These are phyloP conservation scores for Brachionus manjavacas DNA, from an alignment of 1,140 invertebrate genomes.

Conservation along the genomic window DNA sequence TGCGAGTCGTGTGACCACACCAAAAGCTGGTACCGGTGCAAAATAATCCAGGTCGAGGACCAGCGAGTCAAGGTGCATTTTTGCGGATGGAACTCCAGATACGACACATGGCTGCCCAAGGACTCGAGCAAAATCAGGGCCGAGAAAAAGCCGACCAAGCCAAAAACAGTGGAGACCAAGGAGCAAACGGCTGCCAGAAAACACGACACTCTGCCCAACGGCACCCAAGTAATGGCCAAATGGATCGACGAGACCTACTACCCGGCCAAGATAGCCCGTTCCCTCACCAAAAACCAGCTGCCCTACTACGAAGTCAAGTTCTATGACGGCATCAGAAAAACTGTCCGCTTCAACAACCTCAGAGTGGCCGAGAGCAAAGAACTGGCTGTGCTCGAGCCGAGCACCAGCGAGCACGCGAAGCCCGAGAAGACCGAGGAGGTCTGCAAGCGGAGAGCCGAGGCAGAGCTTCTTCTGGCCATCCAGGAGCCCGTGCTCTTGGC, in stretches of 20 bases:
- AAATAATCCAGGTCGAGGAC: conserved; percentile 72
- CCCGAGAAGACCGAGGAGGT: background rate
- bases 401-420: background rate
- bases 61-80: conserved; percentile 77
- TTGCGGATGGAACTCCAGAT: conserved; percentile 80
- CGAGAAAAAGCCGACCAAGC: background rate
- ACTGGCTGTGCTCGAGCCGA: background rate
- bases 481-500: background rate
- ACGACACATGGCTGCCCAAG: conserved; percentile 74
- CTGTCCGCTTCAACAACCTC: background rate
- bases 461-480: background rate
- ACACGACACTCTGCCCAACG: background rate
- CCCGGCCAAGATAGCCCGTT: background rate
- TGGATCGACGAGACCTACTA: conserved; percentile 13
- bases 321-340: background rate
- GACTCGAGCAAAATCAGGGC: conserved; percentile 50
- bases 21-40: background rate
- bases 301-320: conserved; percentile 26
- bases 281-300: background rate
- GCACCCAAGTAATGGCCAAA: background rate
- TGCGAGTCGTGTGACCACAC: background rate
- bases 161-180: background rate
- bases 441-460: background rate
- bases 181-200: background rate
- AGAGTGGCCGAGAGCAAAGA: background rate